phyloP scores from a whole-genome alignment of 2,797 vertebrate species.

The Sebastes nivosus region DNA sequence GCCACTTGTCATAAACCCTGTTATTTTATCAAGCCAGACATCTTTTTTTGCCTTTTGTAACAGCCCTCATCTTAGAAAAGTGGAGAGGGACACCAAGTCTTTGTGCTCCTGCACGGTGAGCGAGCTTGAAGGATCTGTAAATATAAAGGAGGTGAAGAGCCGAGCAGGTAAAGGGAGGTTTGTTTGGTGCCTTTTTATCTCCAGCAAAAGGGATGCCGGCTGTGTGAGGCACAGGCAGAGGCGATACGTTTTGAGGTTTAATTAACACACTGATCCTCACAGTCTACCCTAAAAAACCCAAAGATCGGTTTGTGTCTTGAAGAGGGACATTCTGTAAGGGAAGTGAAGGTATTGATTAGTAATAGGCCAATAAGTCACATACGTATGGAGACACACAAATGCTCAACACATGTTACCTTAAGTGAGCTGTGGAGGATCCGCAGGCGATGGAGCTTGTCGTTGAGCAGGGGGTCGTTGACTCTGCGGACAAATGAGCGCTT shows the following conservation, averaged over 20 bases:
- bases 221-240: constrained; percentile 62
- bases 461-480: constrained; percentile 93
- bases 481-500: constrained; percentile 95
- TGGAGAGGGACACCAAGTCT: constrained; percentile 17
- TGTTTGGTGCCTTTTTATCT: constrained; percentile 48
- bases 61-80: constrained; percentile 35
- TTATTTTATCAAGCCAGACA: constrained; percentile 18
- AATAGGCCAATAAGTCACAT: background rate
- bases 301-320: constrained; percentile 91
- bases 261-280: constrained; percentile 14
- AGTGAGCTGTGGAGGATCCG: constrained; percentile 95
- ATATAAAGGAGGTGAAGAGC: constrained; percentile 16
- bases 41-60: constrained; percentile 30
- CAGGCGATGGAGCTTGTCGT: constrained; percentile 96
- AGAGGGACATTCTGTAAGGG: constrained; percentile 89
- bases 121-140: constrained; percentile 13
- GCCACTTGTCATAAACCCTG: constrained; percentile 40
- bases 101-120: constrained; percentile 31
- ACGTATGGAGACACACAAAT: background rate
- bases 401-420: constrained; percentile 82
- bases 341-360: constrained; percentile 29
- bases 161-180: constrained; percentile 32
- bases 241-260: constrained; percentile 2
- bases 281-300: constrained; percentile 89
- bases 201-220: constrained; percentile 26